Evolutionary conservation across 2,113 vertebrate species (phyloP).

Genomic region (Theristicus caerulescens): DNA sequence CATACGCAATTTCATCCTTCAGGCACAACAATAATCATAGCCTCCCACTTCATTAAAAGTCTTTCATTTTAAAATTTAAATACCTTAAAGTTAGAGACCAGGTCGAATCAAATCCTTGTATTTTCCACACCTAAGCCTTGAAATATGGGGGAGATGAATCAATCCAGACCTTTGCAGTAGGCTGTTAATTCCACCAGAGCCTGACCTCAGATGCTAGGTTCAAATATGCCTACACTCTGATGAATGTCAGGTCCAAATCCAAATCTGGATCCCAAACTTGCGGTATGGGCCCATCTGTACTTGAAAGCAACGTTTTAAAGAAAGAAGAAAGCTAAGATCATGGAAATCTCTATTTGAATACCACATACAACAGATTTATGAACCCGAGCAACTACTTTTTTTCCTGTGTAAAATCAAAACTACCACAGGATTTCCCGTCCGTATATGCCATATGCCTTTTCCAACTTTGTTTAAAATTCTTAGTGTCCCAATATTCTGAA

Average conservation of each 20-base stretch:
- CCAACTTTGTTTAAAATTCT: neutral
- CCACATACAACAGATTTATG: constrained; percentile 42
- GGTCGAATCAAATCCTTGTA: neutral
- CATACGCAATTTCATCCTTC: neutral
- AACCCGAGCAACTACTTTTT: constrained; percentile 6
- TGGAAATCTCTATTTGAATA: constrained; percentile 22
- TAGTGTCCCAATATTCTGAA: neutral
- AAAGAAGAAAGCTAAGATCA: constrained; percentile 7
- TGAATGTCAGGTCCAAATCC: neutral
- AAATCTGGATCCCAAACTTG: constrained; percentile 50
- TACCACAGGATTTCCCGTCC: constrained; percentile 50
- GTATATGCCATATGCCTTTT: constrained; percentile 32
- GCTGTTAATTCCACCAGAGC: neutral
- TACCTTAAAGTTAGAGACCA: neutral
- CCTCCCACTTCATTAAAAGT: neutral
- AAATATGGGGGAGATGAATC: neutral
- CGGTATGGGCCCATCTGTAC: neutral
- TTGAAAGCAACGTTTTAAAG: neutral
- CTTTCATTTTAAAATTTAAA: neutral
- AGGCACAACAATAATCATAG: neutral
- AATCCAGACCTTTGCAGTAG: neutral
- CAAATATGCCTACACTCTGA: neutral
- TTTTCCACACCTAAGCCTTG: neutral
- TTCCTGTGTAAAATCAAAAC: constrained; percentile 27
- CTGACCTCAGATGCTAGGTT: neutral